phyloP scores from a whole-genome alignment of 2,797 vertebrate species.

The Argyrosomus regius region DNA sequence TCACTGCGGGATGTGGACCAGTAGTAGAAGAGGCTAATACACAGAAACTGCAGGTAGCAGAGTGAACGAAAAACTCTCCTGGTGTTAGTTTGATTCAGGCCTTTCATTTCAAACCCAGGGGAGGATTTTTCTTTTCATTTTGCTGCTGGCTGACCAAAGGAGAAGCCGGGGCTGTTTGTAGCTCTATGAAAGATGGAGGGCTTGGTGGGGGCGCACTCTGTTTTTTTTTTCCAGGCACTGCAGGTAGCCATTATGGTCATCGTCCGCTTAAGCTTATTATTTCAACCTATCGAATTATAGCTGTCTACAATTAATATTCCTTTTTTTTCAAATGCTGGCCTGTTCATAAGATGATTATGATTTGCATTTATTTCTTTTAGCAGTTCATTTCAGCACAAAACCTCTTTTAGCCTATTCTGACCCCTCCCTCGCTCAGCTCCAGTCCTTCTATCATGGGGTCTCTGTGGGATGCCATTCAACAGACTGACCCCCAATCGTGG shows the following conservation, averaged over 20 bases:
- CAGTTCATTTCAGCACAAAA: slow-evolving; percentile 76
- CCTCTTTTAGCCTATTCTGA: slow-evolving; percentile 64
- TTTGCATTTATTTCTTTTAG: slow-evolving; percentile 79
- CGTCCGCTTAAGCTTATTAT: slow-evolving; percentile 80
- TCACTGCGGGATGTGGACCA: slow-evolving; percentile 73
- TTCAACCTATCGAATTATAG: slow-evolving; percentile 73
- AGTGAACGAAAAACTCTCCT: slow-evolving; percentile 88
- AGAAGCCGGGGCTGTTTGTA: slow-evolving; percentile 63
- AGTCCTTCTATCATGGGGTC: slow-evolving; percentile 80
- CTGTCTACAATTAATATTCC: slow-evolving; percentile 41
- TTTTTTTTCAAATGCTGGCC: slow-evolving; percentile 67
- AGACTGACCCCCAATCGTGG: slow-evolving; percentile 91
- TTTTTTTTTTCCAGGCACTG: slow-evolving; percentile 86
- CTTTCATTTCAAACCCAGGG: slow-evolving; percentile 90
- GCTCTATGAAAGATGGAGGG: slow-evolving; percentile 86
- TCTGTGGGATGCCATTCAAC: slow-evolving; percentile 93
- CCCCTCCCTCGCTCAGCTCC: slow-evolving; percentile 64
- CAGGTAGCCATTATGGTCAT: slow-evolving; percentile 89
- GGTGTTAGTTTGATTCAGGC: slow-evolving; percentile 90
- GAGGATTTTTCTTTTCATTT: slow-evolving; percentile 86
- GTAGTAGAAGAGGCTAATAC: slow-evolving; percentile 88
- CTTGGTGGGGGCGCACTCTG: slow-evolving; percentile 81
- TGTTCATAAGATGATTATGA: slow-evolving; percentile 77
- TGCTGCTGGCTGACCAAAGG: slow-evolving; percentile 66
- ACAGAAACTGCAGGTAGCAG: slow-evolving; percentile 93